Percentiles rank a stretch among this genome's conserved stretches.
Conservation (phyloP, 2,888 invertebrate genomes). For the Tipula unca region DNA sequence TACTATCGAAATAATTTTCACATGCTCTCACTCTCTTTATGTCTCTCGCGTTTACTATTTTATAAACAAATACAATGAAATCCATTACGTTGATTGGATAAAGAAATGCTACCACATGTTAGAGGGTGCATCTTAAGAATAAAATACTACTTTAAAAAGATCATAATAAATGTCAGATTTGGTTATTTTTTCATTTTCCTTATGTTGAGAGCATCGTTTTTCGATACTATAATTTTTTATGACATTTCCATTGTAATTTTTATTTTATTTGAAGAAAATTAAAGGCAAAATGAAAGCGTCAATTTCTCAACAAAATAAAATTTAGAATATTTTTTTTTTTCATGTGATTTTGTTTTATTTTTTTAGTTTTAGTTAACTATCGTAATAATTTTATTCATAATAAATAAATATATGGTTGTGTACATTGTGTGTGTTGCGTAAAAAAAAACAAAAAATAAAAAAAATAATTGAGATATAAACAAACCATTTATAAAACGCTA, state of each 20-base stretch:
- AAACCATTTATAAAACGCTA: conserved; percentile 19
- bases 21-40: background rate
- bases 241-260: conserved; percentile 17
- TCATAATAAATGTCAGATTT: conserved; percentile 14
- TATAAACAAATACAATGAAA: background rate
- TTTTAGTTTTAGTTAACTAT: background rate
- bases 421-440: background rate
- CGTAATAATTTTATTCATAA: background rate
- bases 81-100: conserved; percentile 16
- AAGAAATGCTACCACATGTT: conserved; percentile 21
- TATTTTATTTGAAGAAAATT: background rate
- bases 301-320: conserved; percentile 8
- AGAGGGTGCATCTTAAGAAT: conserved; percentile 21
- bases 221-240: background rate
- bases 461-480: background rate
- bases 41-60: background rate
- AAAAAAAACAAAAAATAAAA: background rate
- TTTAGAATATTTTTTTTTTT: conserved; percentile 1
- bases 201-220: conserved; percentile 19
- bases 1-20: background rate
- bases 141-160: background rate
- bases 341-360: background rate
- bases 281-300: conserved; percentile 15
- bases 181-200: background rate
- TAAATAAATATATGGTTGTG: background rate